Conservation (phyloP, 2,888 invertebrate genomes). For the Xestia rhomboidea region DNA sequence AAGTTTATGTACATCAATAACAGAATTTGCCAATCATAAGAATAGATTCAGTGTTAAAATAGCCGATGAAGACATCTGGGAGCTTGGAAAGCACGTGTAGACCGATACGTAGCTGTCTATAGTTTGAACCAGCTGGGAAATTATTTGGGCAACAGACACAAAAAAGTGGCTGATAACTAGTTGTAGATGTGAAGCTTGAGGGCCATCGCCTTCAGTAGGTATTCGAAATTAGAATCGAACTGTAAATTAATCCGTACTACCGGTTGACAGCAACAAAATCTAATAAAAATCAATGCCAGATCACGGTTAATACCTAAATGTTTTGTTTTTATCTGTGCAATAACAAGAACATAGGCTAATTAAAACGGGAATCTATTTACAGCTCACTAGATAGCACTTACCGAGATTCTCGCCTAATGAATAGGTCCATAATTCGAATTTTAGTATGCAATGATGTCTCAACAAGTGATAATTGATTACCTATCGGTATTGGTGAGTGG, state of each 20-base stretch:
- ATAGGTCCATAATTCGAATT: conserved; percentile 22
- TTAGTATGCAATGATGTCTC: conserved; percentile 40
- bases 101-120: conserved; percentile 9
- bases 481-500: conserved; percentile 60
- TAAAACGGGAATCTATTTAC: conserved; percentile 2
- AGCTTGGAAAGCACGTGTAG: conserved; percentile 32
- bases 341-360: conserved; percentile 19
- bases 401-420: conserved; percentile 5
- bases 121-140: conserved; percentile 9
- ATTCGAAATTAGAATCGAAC: conserved; percentile 45
- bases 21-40: conserved; percentile 57
- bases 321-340: conserved; percentile 25
- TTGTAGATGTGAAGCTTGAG: conserved; percentile 25
- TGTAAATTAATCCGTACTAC: conserved; percentile 36
- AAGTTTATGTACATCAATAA: conserved; percentile 46
- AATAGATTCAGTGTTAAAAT: conserved; percentile 55
- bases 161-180: conserved; percentile 1
- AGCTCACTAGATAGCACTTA: conserved; percentile 21
- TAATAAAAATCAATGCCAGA: conserved; percentile 24
- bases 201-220: conserved; percentile 8
- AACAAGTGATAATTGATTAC: conserved; percentile 57
- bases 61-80: conserved; percentile 56
- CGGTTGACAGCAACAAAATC: conserved; percentile 29
- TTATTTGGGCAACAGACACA: conserved; percentile 4
- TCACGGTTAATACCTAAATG: conserved; percentile 5